phyloP scores from a whole-genome alignment of 2,113 vertebrate genomes.

The Corythaixoides concolor region DNA sequence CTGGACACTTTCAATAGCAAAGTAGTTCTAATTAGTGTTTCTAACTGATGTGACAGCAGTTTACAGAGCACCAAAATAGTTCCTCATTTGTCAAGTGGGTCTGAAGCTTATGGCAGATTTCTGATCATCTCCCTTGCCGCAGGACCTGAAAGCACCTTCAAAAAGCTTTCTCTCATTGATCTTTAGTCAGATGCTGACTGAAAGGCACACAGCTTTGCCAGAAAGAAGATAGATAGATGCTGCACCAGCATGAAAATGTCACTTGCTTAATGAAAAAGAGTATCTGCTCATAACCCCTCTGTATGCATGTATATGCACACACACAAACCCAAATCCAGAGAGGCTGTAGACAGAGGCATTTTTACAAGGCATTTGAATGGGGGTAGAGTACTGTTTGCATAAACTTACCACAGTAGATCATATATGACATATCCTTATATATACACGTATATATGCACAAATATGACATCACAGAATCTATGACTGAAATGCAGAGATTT shows the following conservation, averaged over 20 bases:
- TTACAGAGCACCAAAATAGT: slow-evolving; percentile 80
- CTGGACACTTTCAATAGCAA: slow-evolving; percentile 84
- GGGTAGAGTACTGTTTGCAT: neutral
- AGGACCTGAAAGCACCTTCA: slow-evolving; percentile 83
- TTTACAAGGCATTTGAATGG: neutral
- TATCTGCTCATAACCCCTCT: slow-evolving; percentile 57
- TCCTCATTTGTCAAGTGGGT: slow-evolving; percentile 82
- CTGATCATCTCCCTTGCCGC: slow-evolving; percentile 84
- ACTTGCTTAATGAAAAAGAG: slow-evolving; percentile 75
- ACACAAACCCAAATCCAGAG: neutral
- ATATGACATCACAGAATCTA: neutral
- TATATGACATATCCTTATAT: neutral
- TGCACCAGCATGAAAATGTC: slow-evolving; percentile 76
- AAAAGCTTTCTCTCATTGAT: slow-evolving; percentile 86
- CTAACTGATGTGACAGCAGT: slow-evolving; percentile 86
- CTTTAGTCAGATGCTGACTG: slow-evolving; percentile 80
- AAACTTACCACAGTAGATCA: neutral
- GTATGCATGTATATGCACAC: neutral
- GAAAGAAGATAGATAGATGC: slow-evolving; percentile 81
- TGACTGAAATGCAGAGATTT: neutral
- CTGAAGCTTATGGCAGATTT: slow-evolving; percentile 80
- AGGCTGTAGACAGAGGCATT: neutral
- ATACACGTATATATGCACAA: neutral
- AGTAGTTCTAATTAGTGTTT: slow-evolving; percentile 92
- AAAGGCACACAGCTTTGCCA: slow-evolving; percentile 77